These are phyloP conservation scores for Odontothrips loti DNA, from an alignment of 2,888 invertebrate genomes.

Conservation along the genomic window DNA sequence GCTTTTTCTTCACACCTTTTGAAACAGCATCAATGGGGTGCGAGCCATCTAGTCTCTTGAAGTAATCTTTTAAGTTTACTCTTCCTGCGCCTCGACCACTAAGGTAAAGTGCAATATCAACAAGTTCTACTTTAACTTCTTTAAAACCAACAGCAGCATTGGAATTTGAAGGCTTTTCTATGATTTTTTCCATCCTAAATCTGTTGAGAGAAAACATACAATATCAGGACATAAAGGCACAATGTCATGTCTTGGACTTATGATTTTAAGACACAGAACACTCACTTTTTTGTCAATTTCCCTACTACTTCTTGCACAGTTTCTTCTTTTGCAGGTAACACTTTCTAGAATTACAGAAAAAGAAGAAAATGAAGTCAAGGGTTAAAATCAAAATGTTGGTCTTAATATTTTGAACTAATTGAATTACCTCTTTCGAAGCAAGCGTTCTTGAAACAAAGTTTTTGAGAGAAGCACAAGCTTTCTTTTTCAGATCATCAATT, in stretches of 20 bases:
- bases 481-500: neutral
- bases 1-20: neutral
- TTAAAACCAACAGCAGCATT: constrained; percentile 33
- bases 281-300: no score
- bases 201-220: neutral
- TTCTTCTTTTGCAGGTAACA: no score
- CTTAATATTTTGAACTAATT: neutral
- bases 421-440: neutral
- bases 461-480: neutral
- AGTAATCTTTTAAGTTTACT: neutral
- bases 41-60: neutral
- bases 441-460: neutral
- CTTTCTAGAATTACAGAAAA: neutral
- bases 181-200: neutral
- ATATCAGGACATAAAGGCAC: neutral
- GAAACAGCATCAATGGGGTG: neutral
- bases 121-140: constrained; percentile 32
- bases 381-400: neutral
- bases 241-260: no score
- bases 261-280: no score
- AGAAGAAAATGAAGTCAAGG: neutral
- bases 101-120: neutral
- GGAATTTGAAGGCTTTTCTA: neutral
- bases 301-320: no score
- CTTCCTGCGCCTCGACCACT: neutral